Conservation (phyloP, 2,797 vertebrate species). For the Austrolebias charrua region DNA sequence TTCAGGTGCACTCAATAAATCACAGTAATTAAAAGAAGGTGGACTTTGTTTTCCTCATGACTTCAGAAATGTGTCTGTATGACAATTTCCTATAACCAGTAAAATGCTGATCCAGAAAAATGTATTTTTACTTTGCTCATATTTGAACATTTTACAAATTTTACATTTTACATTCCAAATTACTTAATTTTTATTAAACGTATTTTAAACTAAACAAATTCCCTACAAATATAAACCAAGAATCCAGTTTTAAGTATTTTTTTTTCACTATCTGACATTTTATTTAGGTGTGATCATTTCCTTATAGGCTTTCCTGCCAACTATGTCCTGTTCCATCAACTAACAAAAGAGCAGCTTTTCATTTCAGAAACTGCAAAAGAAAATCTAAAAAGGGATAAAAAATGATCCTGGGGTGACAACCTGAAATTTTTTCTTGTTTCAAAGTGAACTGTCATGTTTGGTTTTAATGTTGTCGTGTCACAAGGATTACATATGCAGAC, state of each 20-base stretch:
- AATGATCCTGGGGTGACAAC: neutral
- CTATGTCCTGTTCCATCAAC: slow-evolving; percentile 3
- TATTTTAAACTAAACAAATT: neutral
- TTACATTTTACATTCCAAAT: no score
- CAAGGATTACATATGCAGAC: no score
- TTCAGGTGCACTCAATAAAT: no score
- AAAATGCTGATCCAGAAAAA: no score
- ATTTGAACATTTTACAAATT: no score
- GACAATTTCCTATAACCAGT: no score
- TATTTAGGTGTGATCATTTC: slow-evolving; percentile 6
- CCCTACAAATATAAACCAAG: neutral
- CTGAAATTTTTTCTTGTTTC: slow-evolving; percentile 5
- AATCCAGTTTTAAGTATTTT: neutral
- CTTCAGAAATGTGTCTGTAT: no score
- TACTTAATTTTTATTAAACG: neutral
- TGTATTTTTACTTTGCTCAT: no score
- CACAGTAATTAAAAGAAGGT: no score
- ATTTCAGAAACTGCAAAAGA: no score
- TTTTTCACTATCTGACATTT: slow-evolving; percentile 3
- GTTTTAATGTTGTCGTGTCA: neutral
- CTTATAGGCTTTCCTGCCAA: neutral
- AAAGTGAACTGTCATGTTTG: neutral
- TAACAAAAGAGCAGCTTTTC: no score
- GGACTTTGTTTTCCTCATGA: no score
- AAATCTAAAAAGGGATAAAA: slow-evolving; percentile 14